Base-by-base conservation (phyloP, 2,888 invertebrate genomes). In the Caenorhabditis uteleia region DNA sequence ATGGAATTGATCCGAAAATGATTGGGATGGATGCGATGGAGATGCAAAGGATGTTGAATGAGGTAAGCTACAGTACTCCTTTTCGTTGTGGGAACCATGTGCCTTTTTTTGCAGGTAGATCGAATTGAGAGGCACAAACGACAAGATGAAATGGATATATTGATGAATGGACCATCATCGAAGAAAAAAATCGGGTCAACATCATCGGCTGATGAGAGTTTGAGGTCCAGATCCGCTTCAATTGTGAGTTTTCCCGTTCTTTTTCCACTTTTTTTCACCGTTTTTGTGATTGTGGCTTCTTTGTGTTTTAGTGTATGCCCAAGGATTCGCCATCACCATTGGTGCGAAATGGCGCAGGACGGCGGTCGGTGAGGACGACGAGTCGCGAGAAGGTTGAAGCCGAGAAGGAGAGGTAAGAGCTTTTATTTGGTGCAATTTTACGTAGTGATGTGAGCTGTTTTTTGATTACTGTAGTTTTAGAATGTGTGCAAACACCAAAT, bases 31-130 rank as follows among this genome's bases (percentile, higher is more conserved):
- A n/a, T n/a, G n/a, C n/a, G n/a, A n/a, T n/a, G n/a, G n/a, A n/a
- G n/a, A n/a, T n/a, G n/a, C n/a, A 68, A 38, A 47, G 61, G 16
- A 54, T 68, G 27, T 50, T 71, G 10, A 57, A 64, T 20, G 61
- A 71, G 45, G 54, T 54, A 18, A 8, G 44, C 16, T n/a, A n/a
- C 20, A 8, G 8, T 39, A 39, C 7, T 8, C 8, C 16, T 10
- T 39, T 29, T 29, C 7, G 31, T 14, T 8, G 14, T 29, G 8
- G 31, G 7, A 10, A 10, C 31, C 7, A 29, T 8, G 14, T 29
- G 14, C 12, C 7, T 14, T 8, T 29, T 8, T 29, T 29, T 44
- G 12, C 20, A 55, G 46, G 38, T 46, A 25, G 47, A 55, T 25
- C 12, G 31, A 29, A 39, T n/a, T 61, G 66, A 70, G 29, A 36